phyloP scores from a whole-genome alignment of 2,888 invertebrate species.

The Nemapogon koenigi region DNA sequence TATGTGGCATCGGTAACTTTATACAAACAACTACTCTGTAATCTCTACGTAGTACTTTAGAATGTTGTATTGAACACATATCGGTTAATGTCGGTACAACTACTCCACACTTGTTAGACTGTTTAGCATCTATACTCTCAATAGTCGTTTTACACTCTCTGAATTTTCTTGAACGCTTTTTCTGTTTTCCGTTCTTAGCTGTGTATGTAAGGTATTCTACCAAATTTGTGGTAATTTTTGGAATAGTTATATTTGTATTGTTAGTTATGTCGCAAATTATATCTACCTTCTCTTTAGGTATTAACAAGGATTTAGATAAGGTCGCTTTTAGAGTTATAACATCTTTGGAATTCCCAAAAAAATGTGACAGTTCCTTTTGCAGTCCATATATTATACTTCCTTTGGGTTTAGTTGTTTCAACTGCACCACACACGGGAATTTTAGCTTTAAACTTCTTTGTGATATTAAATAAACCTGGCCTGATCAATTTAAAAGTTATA shows the following conservation, averaged over 20 bases:
- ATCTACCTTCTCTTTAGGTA: conserved; percentile 2
- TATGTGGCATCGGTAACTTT: conserved; percentile 9
- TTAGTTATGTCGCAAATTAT: background rate
- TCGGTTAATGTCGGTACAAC: background rate
- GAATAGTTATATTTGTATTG: conserved; percentile 1
- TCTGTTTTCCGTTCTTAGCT: background rate
- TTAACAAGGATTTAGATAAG: background rate
- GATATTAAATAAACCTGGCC: background rate
- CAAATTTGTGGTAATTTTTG: background rate
- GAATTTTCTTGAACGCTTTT: conserved; percentile 1
- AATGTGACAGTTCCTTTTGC: background rate
- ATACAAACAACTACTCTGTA: conserved; percentile 1
- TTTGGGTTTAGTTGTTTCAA: background rate
- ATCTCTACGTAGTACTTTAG: conserved; percentile 6
- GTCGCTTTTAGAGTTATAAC: background rate
- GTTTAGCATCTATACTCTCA: background rate
- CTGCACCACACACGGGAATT: background rate
- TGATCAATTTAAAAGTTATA: conserved; percentile 2
- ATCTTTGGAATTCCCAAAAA: background rate
- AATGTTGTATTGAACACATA: conserved; percentile 5
- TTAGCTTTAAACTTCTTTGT: conserved; percentile 1
- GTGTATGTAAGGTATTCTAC: background rate
- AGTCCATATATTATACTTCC: background rate
- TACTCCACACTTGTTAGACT: background rate
- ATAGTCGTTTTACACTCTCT: background rate